These are phyloP conservation scores for Drosophila arawakana DNA, from an alignment of 1,140 invertebrate genomes.

Conservation along the genomic window DNA sequence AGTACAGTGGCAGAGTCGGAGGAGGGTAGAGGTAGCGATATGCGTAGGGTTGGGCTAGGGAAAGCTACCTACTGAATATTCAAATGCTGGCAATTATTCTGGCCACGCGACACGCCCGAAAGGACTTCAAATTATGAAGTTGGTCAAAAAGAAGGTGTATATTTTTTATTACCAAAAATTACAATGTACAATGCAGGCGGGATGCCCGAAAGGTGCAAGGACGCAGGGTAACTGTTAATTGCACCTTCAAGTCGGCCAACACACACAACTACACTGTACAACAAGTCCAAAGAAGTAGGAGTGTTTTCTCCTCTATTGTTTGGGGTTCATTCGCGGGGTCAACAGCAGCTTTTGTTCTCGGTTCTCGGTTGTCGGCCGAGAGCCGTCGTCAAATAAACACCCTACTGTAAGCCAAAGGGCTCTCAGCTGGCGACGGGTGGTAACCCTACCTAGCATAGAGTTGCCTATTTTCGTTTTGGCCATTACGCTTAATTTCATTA, in stretches of 20 bases:
- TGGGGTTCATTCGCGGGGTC: conserved; percentile 15
- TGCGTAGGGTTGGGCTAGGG: background rate
- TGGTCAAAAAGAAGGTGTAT: conserved; percentile 1
- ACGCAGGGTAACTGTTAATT: conserved; percentile 47
- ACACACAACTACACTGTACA: background rate
- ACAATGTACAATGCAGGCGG: conserved; percentile 68
- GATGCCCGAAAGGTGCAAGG: conserved; percentile 38
- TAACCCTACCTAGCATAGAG: conserved; percentile 7
- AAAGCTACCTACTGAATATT: conserved; percentile 47
- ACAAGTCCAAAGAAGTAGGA: background rate
- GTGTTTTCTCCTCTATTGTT: background rate
- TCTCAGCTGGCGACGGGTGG: conserved; percentile 21
- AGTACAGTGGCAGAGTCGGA: background rate
- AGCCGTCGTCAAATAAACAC: conserved; percentile 78
- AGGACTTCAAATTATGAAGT: conserved; percentile 69
- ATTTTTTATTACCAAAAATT: conserved; percentile 82
- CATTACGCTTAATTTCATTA: conserved; percentile 79
- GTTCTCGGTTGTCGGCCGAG: conserved; percentile 24
- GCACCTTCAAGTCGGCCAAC: conserved; percentile 17
- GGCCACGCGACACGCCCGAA: conserved; percentile 37
- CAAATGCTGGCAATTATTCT: conserved; percentile 65
- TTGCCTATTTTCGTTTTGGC: conserved; percentile 9
- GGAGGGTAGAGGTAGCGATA: too few relatives aligned
- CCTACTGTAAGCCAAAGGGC: conserved; percentile 6
- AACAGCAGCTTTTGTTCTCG: conserved; percentile 39